phyloP scores from a whole-genome alignment of 1,140 invertebrate species.

The Listronotus bonariensis region DNA sequence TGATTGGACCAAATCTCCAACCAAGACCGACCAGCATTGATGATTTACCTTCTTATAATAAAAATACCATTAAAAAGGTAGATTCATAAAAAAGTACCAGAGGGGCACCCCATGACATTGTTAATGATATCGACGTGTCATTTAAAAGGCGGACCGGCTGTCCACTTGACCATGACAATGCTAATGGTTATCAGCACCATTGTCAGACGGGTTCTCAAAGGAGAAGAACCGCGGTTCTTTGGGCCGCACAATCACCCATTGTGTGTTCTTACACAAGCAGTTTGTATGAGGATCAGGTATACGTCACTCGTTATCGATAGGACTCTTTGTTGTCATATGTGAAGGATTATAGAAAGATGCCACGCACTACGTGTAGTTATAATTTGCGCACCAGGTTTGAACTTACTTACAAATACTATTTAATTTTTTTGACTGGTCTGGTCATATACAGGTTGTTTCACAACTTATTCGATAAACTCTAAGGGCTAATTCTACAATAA shows the following conservation, averaged over 20 bases:
- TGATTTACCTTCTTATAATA: slow-evolving; percentile 1
- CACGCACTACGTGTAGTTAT: too few species aligned
- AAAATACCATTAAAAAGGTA: slow-evolving; percentile 13
- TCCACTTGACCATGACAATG: slow-evolving; percentile 36
- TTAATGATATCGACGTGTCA: slow-evolving; percentile 37
- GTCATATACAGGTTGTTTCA: too few species aligned
- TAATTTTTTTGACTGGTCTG: too few species aligned
- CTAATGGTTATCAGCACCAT: slow-evolving; percentile 24
- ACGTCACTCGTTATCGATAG: too few species aligned
- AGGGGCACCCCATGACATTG: slow-evolving; percentile 14
- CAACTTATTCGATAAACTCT: too few species aligned
- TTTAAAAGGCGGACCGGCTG: slow-evolving; percentile 21
- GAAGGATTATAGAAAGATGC: too few species aligned
- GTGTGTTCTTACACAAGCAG: neutral
- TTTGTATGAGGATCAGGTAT: neutral
- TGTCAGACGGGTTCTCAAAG: slow-evolving; percentile 6
- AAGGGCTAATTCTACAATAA: too few species aligned
- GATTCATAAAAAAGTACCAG: slow-evolving; percentile 1
- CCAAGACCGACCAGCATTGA: too few species aligned
- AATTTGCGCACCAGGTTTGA: too few species aligned
- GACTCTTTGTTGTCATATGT: too few species aligned
- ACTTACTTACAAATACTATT: too few species aligned
- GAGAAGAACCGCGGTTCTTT: neutral
- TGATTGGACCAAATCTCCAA: too few species aligned
- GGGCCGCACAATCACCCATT: slow-evolving; percentile 9